Evolutionary conservation across 1,140 invertebrate genomes (phyloP).

Genomic region (Mycetomoellerius zeteki): DNA sequence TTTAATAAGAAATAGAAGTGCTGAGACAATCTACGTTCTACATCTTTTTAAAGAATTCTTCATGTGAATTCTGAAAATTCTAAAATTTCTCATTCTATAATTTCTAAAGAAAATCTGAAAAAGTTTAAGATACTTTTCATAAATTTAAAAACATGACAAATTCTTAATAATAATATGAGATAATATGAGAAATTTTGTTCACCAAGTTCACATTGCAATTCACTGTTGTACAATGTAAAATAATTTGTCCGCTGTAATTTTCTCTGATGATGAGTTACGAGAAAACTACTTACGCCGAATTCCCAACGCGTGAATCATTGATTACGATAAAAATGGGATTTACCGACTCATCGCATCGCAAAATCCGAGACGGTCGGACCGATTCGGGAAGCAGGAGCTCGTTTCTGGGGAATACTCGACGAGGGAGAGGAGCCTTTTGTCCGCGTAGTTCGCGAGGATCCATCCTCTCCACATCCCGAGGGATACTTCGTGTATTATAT

Average conservation of each 20-base stretch:
- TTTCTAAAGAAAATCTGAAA: too few relatives aligned
- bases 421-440: conserved; percentile 62
- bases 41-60: too few relatives aligned
- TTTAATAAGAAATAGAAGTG: too few relatives aligned
- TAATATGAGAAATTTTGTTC: too few relatives aligned
- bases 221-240: neutral
- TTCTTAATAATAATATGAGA: too few relatives aligned
- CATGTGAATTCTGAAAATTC: too few relatives aligned
- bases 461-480: conserved; percentile 73
- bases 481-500: conserved; percentile 82
- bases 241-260: neutral
- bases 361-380: conserved; percentile 46
- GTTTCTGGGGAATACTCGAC: conserved; percentile 54
- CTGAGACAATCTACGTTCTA: too few relatives aligned
- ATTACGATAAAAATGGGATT: conserved; percentile 62
- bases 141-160: too few relatives aligned
- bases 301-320: conserved; percentile 49
- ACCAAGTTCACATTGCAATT: neutral
- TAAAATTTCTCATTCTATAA: too few relatives aligned
- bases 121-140: too few relatives aligned
- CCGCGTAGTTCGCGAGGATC: conserved; percentile 51
- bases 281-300: conserved; percentile 3
- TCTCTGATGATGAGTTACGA: conserved; percentile 22
- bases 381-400: conserved; percentile 37
- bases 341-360: conserved; percentile 62